phyloP scores from a whole-genome alignment of 2,888 invertebrate species.

The Meta bourneti region DNA sequence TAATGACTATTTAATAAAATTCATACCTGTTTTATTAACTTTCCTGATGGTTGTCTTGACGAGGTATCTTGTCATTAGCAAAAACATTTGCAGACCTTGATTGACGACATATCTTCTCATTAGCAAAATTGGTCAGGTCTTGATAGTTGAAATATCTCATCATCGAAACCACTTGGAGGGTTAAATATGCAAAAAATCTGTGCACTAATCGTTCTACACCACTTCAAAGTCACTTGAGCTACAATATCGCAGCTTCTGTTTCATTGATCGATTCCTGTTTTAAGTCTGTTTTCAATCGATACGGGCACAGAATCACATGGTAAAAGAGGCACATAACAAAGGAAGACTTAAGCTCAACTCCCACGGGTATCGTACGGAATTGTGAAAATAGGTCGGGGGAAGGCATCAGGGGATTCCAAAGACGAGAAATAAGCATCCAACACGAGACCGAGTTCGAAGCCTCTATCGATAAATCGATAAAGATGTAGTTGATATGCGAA shows the following conservation, averaged over 20 bases:
- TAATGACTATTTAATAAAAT: too few relatives aligned
- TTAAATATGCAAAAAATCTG: too few relatives aligned
- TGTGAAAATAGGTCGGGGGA: conserved; percentile 26
- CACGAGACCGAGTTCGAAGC: conserved; percentile 4
- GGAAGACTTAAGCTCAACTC: conserved; percentile 20
- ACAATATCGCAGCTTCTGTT: background rate
- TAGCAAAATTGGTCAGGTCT: background rate
- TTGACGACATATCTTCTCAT: background rate
- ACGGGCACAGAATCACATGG: background rate
- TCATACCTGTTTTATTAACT: too few relatives aligned
- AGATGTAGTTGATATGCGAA: conserved; percentile 8
- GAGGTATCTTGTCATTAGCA: too few relatives aligned
- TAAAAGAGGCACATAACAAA: conserved; percentile 8
- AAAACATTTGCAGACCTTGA: too few relatives aligned
- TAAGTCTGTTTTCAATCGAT: conserved; percentile 27
- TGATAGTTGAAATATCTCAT: background rate
- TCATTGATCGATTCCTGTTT: conserved; percentile 31
- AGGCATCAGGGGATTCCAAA: background rate
- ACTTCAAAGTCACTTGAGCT: background rate
- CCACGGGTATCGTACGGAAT: conserved; percentile 1
- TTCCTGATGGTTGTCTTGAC: too few relatives aligned
- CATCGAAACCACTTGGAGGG: too few relatives aligned
- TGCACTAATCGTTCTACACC: too few relatives aligned
- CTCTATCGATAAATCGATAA: conserved; percentile 22
- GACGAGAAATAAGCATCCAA: conserved; percentile 4